Conservation (phyloP, 2,113 vertebrate genomes). For the Grus americana region DNA sequence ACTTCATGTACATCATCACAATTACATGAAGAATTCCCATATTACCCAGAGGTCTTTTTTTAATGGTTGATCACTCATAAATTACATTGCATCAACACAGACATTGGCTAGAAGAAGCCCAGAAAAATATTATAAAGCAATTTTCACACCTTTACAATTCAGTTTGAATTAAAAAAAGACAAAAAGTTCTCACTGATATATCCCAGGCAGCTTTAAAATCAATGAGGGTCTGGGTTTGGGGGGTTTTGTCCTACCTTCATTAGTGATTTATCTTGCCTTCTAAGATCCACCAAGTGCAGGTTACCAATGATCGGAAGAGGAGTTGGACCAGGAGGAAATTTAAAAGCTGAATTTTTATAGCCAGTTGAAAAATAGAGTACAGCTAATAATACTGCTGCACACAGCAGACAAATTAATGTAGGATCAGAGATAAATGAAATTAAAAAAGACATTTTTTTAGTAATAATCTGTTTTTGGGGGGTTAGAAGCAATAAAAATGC, state of each 20-base stretch:
- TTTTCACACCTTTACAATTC: conserved; percentile 5
- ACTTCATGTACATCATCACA: neutral
- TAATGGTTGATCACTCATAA: neutral
- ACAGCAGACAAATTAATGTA: conserved; percentile 13
- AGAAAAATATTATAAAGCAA: neutral
- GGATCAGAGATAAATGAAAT: conserved; percentile 46
- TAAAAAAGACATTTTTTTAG: conserved; percentile 58
- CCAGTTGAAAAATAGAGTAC: conserved; percentile 21
- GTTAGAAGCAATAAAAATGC: conserved; percentile 32
- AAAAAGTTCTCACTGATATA: neutral
- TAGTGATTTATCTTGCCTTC: conserved; percentile 72
- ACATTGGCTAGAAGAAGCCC: neutral
- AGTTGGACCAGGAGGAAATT: conserved; percentile 71
- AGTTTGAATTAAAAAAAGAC: conserved; percentile 11
- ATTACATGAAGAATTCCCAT: conserved; percentile 24
- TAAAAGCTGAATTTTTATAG: conserved; percentile 55
- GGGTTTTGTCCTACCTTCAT: conserved; percentile 68
- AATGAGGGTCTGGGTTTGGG: neutral
- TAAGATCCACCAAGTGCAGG: conserved; percentile 73
- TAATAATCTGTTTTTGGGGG: neutral
- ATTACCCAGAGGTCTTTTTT: conserved; percentile 21
- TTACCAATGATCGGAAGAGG: conserved; percentile 76
- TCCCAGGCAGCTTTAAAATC: neutral
- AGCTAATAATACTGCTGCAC: conserved; percentile 21
- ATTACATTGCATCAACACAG: neutral